Evolutionary conservation across 2,888 invertebrate species (phyloP).

Genomic region (Drosophila rellima): DNA sequence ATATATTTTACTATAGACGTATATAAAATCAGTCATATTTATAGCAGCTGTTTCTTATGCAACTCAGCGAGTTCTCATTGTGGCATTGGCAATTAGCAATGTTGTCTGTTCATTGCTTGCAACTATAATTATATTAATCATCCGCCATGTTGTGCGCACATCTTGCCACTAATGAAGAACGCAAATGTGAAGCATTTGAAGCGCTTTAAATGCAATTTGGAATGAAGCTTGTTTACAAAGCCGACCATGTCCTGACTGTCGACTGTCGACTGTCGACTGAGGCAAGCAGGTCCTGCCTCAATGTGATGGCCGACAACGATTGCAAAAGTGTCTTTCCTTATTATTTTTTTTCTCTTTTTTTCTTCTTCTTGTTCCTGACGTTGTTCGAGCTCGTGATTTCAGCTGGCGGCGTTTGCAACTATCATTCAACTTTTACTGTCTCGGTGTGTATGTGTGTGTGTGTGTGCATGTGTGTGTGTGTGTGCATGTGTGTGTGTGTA

Average conservation of each 20-base stretch:
- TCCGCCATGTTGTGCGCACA: conserved; percentile 66
- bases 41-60: conserved; percentile 40
- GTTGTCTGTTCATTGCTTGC: conserved; percentile 45
- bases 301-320: conserved; percentile 29
- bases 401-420: conserved; percentile 59
- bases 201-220: conserved; percentile 75
- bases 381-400: conserved; percentile 51
- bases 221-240: conserved; percentile 72
- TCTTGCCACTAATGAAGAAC: conserved; percentile 60
- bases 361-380: conserved; percentile 33
- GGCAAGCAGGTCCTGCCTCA: conserved; percentile 19
- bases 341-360: background rate
- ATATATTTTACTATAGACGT: background rate
- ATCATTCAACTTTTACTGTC: conserved; percentile 75
- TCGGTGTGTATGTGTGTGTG: conserved; percentile 15
- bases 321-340: conserved; percentile 42
- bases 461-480: conserved; percentile 7
- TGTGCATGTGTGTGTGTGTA: conserved; percentile 2
- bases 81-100: conserved; percentile 56
- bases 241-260: conserved; percentile 21
- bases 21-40: background rate
- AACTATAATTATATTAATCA: conserved; percentile 67
- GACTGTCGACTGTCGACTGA: background rate
- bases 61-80: conserved; percentile 20
- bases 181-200: conserved; percentile 49